Evolutionary conservation across 35 echinoderm and acorn worm genomes (phyloP).

Genomic region (Amphiura filiformis): DNA sequence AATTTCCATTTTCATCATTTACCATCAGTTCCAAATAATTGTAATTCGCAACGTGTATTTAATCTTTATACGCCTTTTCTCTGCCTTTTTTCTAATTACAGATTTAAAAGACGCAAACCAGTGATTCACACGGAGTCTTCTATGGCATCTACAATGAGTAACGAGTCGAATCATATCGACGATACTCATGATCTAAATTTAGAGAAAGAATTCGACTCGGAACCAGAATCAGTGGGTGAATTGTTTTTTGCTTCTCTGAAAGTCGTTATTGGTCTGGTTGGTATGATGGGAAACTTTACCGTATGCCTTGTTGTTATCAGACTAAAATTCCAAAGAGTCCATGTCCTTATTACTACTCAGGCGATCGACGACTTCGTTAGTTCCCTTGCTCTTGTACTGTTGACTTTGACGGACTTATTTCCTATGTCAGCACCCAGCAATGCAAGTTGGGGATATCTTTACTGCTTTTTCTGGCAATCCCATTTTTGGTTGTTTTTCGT

Average conservation of each 20-base stretch:
- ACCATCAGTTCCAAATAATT: too few relatives aligned
- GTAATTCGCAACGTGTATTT: too few relatives aligned
- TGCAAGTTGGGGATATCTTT: background rate
- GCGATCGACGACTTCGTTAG: constrained; percentile 42
- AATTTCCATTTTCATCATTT: too few relatives aligned
- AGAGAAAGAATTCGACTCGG: background rate
- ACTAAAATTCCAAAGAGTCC: background rate
- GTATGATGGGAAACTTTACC: constrained; percentile 49
- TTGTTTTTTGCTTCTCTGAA: background rate
- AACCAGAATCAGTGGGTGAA: background rate
- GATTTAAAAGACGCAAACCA: too few relatives aligned
- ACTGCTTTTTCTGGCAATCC: constrained; percentile 55
- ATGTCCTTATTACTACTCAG: constrained; percentile 36
- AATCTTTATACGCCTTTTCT: too few relatives aligned
- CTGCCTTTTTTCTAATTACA: too few relatives aligned
- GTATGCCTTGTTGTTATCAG: too few relatives aligned
- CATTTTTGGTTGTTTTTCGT: constrained; percentile 35
- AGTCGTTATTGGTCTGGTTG: constrained; percentile 18
- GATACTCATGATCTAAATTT: too few relatives aligned
- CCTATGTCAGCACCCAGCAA: background rate
- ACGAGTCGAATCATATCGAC: too few relatives aligned
- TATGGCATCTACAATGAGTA: too few relatives aligned
- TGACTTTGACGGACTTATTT: constrained; percentile 6
- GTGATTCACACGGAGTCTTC: too few relatives aligned
- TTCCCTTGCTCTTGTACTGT: constrained; percentile 29